These are phyloP conservation scores for Noturus placidus DNA, from an alignment of 2,113 vertebrate genomes.

Conservation along the genomic window DNA sequence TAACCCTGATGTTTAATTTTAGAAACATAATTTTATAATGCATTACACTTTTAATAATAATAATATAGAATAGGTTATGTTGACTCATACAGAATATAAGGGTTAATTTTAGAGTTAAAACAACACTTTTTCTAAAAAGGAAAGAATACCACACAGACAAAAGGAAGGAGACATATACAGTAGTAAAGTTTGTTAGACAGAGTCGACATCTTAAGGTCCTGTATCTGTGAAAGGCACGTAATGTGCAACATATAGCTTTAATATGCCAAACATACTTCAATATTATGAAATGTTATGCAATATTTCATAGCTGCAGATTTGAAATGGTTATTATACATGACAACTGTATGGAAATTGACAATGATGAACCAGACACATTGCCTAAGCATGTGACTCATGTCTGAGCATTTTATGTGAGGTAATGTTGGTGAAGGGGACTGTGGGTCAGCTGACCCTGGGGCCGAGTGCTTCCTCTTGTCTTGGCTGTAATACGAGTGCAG, in stretches of 20 bases:
- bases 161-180: neutral
- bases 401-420: constrained; percentile 8
- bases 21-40: neutral
- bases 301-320: neutral
- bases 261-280: neutral
- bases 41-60: neutral
- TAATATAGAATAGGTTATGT: neutral
- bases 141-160: neutral
- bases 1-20: too few species aligned
- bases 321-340: neutral
- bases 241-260: neutral
- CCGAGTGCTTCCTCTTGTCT: constrained; percentile 66
- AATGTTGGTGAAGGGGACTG: constrained; percentile 41
- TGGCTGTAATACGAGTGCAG: constrained; percentile 76
- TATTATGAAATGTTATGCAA: neutral
- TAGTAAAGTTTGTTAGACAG: constrained; percentile 7
- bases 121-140: constrained; percentile 10
- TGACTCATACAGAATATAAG: neutral
- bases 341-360: neutral
- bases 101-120: neutral
- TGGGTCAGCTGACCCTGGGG: constrained; percentile 67
- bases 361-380: constrained; percentile 24
- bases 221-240: neutral
- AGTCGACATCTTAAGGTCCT: constrained; percentile 35
- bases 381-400: constrained; percentile 39